phyloP scores from a whole-genome alignment of 2,888 invertebrate genomes.

The Galeruca laticollis region DNA sequence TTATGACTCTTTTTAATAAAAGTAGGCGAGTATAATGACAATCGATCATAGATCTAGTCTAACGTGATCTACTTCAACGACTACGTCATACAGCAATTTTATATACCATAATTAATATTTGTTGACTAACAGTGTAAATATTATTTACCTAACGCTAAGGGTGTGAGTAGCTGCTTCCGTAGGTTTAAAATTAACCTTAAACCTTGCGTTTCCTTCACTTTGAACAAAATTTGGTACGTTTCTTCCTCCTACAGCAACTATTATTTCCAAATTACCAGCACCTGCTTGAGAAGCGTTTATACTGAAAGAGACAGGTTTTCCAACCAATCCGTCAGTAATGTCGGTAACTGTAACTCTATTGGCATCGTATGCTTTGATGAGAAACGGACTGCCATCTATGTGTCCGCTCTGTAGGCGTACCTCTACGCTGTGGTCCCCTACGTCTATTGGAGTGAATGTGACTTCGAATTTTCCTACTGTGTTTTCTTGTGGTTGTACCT shows the following conservation, averaged over 20 bases:
- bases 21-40: too few species aligned
- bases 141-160: conserved; percentile 81
- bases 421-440: conserved; percentile 94
- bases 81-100: too few species aligned
- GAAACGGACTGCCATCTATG: conserved; percentile 94
- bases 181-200: conserved; percentile 95
- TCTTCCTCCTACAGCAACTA: conserved; percentile 94
- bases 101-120: conserved; percentile 5
- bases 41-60: too few species aligned
- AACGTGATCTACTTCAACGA: too few species aligned
- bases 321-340: conserved; percentile 90
- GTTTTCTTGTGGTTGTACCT: conserved; percentile 65
- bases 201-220: conserved; percentile 96
- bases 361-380: conserved; percentile 96
- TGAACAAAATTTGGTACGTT: conserved; percentile 99
- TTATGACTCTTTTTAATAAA: too few species aligned
- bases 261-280: conserved; percentile 97
- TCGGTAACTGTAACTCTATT: conserved; percentile 95
- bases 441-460: conserved; percentile 85
- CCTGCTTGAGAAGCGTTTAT: conserved; percentile 87
- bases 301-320: conserved; percentile 93
- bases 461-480: conserved; percentile 66
- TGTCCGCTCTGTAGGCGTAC: conserved; percentile 79
- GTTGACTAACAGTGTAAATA: conserved; percentile 51
- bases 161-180: conserved; percentile 93